Base-by-base conservation (phyloP, 2,888 invertebrate species). In the Dasysyrphus tricinctus region DNA sequence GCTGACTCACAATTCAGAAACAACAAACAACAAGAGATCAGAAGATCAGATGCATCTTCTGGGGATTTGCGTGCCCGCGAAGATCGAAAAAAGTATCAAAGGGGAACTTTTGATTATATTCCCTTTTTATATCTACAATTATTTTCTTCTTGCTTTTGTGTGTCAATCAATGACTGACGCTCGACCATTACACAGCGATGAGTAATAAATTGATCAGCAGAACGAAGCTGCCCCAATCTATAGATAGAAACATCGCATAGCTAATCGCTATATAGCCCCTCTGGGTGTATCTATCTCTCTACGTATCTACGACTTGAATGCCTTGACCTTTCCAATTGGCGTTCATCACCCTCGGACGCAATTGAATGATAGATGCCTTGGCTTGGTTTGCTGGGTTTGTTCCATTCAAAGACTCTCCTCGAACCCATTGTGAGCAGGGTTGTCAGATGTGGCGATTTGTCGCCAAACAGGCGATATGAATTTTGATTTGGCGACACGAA, bases 311-410 rank as follows among this genome's bases (percentile, higher is more conserved):
- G 7, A 72, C 73, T 74, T 19, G 82, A 79, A 74, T 73, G 72
- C 86, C 86, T 82, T 82, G 86, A 86, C 86, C 86, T 86, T 82
- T 81, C 65, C 72, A 65, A 65, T 86, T 72, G 75, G 39, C 86
- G 86, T 86, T 82, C 86, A 78, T 82, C 86, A 82, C 80, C 76
- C 84, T 84, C 81, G 47, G 74, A 70, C 74, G 77, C 69, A 49
- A 51, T 70, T 63, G 79, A 75, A 83, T 83, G 83, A 80, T 80
- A 70, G 57, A 80, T 80, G 75, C 67, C 51, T 51, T 67, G 65
- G 49, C 63, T 80, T 42, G 39, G 19, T 42, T 74, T 24, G 37
- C 24, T 59, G 29, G 42, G 19, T 57, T 39, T 39, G 37, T 39
- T 42, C 29, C 2, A 32, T 54, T 51, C 70, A 69, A 56, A 61